Base-by-base conservation (phyloP, 1,140 invertebrate species). In the Matsumurasca onukii region DNA sequence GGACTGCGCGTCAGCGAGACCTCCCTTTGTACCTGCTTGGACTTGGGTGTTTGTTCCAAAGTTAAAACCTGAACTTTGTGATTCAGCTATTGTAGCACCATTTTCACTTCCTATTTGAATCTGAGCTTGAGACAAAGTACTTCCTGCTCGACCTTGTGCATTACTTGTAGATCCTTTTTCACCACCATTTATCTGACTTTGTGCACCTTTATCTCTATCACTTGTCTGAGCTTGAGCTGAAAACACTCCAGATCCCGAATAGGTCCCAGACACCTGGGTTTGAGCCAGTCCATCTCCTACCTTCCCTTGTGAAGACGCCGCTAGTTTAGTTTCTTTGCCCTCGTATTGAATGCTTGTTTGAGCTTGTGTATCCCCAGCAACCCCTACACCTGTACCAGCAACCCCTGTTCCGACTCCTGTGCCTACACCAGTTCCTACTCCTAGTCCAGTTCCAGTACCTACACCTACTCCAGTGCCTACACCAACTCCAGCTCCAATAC, bases 1-100 rank as follows among this genome's bases (percentile, higher is more conserved):
- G 1, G 91, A 89, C 82, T 93, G 91, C 0, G 91, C 90, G 79
- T 93, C 90, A 3, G 91, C 90, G 80, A 92, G 85, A 2, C 91
- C 91, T 27, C 91, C 91, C 78, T 88, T 90, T 12, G 85, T 82
- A 68, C 89, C 88, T 3, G 89, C 90, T 82, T 90, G 87, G 3
- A 92, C 88, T 80, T 91, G 88, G 5, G 87, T 86, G 76, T 88
- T 89, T 0, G 88, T 91, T 17, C 88, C 89, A 74, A 92, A 90
- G 74, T 89, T 85, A 22, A 73, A 29, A 3, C 91, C 91, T 66
- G 85, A 85, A 72, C 87, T 91, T 76, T 93, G 90, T 1, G 91
- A 88, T 63, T 85, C 85, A 5, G 90, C 89, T 57, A 85, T 82
- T 0, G 90, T 88, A 3, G 87, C 85, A 12, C 91, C 91, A 9